Evolutionary conservation across 2,797 vertebrate species (phyloP).

Genomic region (Falco novaeseelandiae): DNA sequence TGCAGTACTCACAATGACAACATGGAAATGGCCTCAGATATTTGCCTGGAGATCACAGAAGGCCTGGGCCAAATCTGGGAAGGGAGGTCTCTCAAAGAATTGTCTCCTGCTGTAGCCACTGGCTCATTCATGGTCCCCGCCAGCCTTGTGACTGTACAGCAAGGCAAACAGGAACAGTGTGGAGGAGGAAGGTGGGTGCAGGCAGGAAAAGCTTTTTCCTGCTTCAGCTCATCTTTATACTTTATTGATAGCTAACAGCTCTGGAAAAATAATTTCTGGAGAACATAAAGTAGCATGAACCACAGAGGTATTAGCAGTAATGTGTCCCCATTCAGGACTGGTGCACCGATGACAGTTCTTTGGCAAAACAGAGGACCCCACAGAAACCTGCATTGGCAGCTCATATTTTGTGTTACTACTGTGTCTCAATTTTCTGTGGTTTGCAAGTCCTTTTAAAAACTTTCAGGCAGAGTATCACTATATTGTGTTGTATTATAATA

Average conservation of each 20-base stretch:
- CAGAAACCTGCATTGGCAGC: constrained; percentile 48
- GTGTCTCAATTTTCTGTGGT: not conserved
- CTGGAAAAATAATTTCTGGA: constrained; percentile 70
- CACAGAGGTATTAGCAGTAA: constrained; percentile 64
- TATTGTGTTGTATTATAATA: not conserved
- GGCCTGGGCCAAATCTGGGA: not conserved
- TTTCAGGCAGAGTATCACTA: not conserved
- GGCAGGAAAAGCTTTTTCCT: not conserved
- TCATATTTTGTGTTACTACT: not conserved
- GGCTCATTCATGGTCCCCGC: not conserved
- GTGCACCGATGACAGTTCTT: constrained; percentile 66
- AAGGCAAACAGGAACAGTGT: not conserved
- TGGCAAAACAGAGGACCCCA: constrained; percentile 70
- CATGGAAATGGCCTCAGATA: not conserved
- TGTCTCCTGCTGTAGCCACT: not conserved
- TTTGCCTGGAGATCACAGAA: not conserved
- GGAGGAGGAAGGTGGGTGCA: constrained; percentile 13
- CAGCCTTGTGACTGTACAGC: not conserved
- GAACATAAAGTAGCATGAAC: constrained; percentile 11
- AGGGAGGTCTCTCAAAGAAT: not conserved
- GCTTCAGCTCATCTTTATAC: constrained; percentile 7
- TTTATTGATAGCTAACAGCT: constrained; percentile 52
- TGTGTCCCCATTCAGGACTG: constrained; percentile 30
- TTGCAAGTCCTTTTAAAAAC: constrained; percentile 7
- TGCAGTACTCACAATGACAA: not conserved